Conservation (phyloP, 2,113 vertebrate genomes). For the Panthera leo region DNA sequence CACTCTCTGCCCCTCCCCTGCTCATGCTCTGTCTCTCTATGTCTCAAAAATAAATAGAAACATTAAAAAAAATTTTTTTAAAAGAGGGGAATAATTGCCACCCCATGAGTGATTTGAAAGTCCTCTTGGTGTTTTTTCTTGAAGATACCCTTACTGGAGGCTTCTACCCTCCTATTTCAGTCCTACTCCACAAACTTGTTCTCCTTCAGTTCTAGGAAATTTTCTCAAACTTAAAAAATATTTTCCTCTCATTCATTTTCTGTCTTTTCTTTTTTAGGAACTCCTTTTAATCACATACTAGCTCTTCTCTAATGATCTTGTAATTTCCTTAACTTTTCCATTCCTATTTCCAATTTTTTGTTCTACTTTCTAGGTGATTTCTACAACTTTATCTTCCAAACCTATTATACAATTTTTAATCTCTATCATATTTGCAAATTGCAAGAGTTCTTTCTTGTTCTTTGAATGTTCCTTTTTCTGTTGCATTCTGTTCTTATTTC, state of each 20-base stretch:
- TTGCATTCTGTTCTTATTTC: constrained; percentile 43
- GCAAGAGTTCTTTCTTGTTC: neutral
- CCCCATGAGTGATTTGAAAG: neutral
- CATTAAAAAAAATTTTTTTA: no score
- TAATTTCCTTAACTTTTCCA: neutral
- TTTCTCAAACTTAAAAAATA: constrained; percentile 16
- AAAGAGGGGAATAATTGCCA: neutral
- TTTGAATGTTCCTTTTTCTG: neutral
- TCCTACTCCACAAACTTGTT: neutral
- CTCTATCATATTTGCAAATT: constrained; percentile 2
- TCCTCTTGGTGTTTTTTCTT: neutral
- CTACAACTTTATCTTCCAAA: constrained; percentile 11
- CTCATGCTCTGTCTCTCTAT: no score
- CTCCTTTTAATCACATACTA: neutral
- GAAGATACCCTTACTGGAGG: neutral
- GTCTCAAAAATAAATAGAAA: no score
- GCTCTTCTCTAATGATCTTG: neutral
- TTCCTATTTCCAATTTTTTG: neutral
- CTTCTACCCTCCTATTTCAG: neutral
- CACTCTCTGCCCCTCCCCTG: no score
- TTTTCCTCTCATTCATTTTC: neutral
- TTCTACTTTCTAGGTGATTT: neutral
- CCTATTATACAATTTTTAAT: neutral
- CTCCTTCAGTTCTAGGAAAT: neutral
- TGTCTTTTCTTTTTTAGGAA: neutral